These are phyloP conservation scores for Stenotaenia linearis DNA, from an alignment of 2,888 invertebrate genomes.

Conservation along the genomic window DNA sequence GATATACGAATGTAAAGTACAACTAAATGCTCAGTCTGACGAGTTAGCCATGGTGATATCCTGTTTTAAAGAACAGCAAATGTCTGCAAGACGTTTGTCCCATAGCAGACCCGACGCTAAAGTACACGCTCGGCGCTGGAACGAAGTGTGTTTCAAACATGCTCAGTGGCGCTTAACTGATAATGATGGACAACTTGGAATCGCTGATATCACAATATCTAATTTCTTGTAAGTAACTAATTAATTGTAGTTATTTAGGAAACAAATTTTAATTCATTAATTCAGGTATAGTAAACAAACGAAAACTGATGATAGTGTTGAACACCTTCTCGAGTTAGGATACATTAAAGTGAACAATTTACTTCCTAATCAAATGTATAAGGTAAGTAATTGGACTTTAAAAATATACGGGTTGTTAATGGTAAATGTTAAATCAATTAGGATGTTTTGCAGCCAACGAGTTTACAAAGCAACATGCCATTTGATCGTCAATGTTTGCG, in stretches of 20 bases:
- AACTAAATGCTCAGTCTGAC: conserved; percentile 78
- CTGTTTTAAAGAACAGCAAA: conserved; percentile 76
- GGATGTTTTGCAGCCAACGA: conserved; percentile 74
- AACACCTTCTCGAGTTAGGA: conserved; percentile 91
- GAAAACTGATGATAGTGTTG: conserved; percentile 93
- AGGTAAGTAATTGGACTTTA: conserved; percentile 50
- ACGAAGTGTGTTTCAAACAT: conserved; percentile 96
- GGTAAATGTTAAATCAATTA: conserved; percentile 37
- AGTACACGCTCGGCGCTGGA: conserved; percentile 68
- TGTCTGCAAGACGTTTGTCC: conserved; percentile 53
- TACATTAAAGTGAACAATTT: conserved; percentile 93
- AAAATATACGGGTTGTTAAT: too few relatives aligned
- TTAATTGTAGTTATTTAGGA: too few relatives aligned
- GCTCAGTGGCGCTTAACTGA: conserved; percentile 98
- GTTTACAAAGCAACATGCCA: conserved; percentile 78
- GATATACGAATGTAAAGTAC: conserved; percentile 84
- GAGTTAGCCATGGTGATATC: conserved; percentile 93
- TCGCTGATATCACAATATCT: conserved; percentile 89
- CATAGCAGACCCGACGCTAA: conserved; percentile 52
- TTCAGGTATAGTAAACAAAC: conserved; percentile 87
- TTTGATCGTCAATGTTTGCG: conserved; percentile 85
- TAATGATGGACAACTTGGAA: conserved; percentile 94
- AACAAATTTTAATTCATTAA: conserved; percentile 14
- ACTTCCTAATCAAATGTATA: conserved; percentile 87
- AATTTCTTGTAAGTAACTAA: conserved; percentile 72